Percentiles rank a stretch among this genome's conserved stretches.
Conservation (phyloP, 2,113 vertebrate genomes). For the Sinocyclocheilus rhinocerous region DNA sequence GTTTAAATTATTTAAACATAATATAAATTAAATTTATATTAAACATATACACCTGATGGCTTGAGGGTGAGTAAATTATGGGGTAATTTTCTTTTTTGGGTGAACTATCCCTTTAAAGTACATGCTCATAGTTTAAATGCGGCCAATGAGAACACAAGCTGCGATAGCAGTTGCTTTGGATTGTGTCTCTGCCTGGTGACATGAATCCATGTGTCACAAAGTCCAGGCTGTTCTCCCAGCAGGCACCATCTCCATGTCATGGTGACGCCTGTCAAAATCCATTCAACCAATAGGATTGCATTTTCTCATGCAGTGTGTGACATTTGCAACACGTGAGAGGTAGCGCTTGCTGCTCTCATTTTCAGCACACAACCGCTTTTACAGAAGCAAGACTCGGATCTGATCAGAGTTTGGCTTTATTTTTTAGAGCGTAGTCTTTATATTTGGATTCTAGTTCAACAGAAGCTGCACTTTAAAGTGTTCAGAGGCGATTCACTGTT, state of each 20-base stretch:
- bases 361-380: background rate
- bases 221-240: constrained; percentile 5
- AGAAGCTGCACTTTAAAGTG: too few species aligned
- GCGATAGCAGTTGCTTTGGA: background rate
- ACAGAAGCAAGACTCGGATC: background rate
- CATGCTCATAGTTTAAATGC: background rate
- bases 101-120: background rate
- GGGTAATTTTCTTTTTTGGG: too few species aligned
- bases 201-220: constrained; percentile 4
- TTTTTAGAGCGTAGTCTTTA: too few species aligned
- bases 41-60: too few species aligned
- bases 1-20: too few species aligned
- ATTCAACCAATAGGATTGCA: constrained; percentile 9
- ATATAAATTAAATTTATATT: too few species aligned
- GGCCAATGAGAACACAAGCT: background rate
- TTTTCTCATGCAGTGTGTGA: background rate
- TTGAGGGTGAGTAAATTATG: too few species aligned
- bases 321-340: background rate
- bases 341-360: background rate
- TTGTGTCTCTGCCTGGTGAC: background rate
- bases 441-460: too few species aligned
- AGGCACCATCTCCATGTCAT: constrained; percentile 19
- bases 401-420: background rate
- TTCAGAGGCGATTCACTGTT: background rate
- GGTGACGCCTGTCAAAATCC: constrained; percentile 20